Conservation (phyloP, 2,113 vertebrate species). For the Carassius auratus region DNA sequence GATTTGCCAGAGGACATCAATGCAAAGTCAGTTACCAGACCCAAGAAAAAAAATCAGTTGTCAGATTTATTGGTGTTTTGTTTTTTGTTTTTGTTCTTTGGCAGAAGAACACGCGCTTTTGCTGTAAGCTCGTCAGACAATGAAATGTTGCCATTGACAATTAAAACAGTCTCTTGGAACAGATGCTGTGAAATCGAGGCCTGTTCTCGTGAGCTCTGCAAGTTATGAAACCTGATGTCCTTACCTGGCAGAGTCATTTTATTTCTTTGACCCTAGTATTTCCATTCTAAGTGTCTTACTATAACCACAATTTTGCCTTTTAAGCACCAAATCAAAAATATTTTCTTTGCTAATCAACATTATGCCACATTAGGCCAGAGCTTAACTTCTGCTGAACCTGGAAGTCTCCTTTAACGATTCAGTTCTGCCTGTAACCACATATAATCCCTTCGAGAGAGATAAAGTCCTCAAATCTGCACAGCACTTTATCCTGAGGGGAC, state of each 20-base stretch:
- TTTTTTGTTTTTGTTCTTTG: conserved; percentile 26
- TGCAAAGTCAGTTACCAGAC: conserved; percentile 53
- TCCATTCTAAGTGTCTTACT: not conserved
- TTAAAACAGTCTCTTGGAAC: conserved; percentile 10
- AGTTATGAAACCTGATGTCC: conserved; percentile 11
- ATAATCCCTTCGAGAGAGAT: conserved; percentile 42
- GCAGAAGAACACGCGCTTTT: conserved; percentile 42
- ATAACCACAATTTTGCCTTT: not conserved
- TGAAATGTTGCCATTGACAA: conserved; percentile 17
- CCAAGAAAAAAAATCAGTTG: conserved; percentile 29
- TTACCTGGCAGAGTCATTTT: conserved; percentile 1
- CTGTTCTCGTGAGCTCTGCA: conserved; percentile 12
- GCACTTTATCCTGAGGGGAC: conserved; percentile 39
- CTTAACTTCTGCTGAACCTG: conserved; percentile 7
- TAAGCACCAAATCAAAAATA: not conserved
- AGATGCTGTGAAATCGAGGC: conserved; percentile 25
- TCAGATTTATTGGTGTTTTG: conserved; percentile 53
- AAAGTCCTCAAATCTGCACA: conserved; percentile 53
- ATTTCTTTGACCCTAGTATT: not conserved
- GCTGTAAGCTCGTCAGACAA: conserved; percentile 36
- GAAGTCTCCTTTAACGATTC: conserved; percentile 28
- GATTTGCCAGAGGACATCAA: conserved; percentile 53
- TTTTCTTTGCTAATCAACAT: not conserved
- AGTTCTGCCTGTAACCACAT: conserved; percentile 17
- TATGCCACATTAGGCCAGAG: not conserved